Base-by-base conservation (phyloP, 2,797 vertebrate genomes). In the Cyclura pinguis region DNA sequence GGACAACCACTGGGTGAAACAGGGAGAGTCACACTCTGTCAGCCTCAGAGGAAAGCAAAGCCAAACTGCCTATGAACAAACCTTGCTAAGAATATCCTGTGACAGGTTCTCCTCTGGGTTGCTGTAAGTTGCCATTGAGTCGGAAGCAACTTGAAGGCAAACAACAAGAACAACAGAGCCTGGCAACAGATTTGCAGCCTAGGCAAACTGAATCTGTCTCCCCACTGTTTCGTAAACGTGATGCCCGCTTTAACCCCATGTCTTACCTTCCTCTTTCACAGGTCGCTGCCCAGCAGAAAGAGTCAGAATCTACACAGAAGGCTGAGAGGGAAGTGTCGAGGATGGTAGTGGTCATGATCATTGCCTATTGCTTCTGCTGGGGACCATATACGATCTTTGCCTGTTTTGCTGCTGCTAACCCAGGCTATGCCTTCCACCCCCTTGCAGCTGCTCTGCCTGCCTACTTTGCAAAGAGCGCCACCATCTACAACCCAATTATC, bases 391-490 rank as follows among this genome's bases (percentile, higher is more conserved):
- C 98, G 0, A 14, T 96, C 88, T 98, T 98, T 73, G 98, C 97
- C 74, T 98, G 98, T 93, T 99, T 98, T 84, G 98, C 97, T 9
- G 96, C 98, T 14, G 98, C 98, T 88, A 97, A 98, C 93, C 98
- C 98, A 29, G 98, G 98, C 89, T 98, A 98, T 77, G 92, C 98
- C 92, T 98, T 98, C 95, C 98, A 98, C 93, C 98, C 98, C 73
- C 96, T 98, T 94, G 96, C 97, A 72, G 98, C 98, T 50, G 96
- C 98, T 10, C 78, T 98, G 92, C 98, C 98, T 29, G 97, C 98
- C 78, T 99, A 98, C 96, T 98, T 98, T 96, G 98, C 98, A 95
- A 98, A 99, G 97, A 98, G 98, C 94, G 98, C 98, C 95, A 98
- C 98, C 82, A 98, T 98, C 96, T 98, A 98, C 96, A 98, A 98